These are phyloP conservation scores for Nylanderia fulva DNA, from an alignment of 1,140 invertebrate genomes.

Conservation along the genomic window DNA sequence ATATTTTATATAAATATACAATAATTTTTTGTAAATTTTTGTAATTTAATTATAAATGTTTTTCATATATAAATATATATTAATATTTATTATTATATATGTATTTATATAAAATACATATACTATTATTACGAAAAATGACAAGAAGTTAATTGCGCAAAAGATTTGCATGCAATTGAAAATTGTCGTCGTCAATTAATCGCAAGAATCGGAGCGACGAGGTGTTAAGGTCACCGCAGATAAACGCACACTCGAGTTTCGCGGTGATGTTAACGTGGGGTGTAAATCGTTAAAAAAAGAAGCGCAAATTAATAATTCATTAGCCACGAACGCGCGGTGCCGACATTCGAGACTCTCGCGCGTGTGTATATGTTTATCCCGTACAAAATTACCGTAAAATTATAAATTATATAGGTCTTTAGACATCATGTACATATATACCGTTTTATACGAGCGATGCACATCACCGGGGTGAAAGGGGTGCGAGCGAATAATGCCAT, in stretches of 20 bases:
- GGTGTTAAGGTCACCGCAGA: conserved; percentile 26
- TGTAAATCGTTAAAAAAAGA: conserved; percentile 2
- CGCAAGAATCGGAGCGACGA: background rate
- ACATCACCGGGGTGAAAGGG: conserved; percentile 34
- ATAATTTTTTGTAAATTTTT: too few relatives aligned
- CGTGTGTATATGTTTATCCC: background rate
- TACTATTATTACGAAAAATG: too few relatives aligned
- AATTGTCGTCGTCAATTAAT: background rate
- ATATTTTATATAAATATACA: too few relatives aligned
- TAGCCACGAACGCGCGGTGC: background rate
- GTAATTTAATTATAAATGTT: too few relatives aligned
- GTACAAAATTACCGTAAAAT: conserved; percentile 39
- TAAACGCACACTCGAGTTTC: conserved; percentile 28
- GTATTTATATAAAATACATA: too few relatives aligned
- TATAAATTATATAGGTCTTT: conserved; percentile 65
- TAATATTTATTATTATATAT: too few relatives aligned
- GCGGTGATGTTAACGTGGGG: background rate
- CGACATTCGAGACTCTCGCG: background rate
- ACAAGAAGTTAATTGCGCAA: conserved; percentile 6
- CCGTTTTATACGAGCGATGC: conserved; percentile 26
- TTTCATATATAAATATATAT: too few relatives aligned
- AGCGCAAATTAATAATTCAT: conserved; percentile 52
- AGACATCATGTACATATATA: conserved; percentile 49
- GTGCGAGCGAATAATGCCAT: conserved; percentile 71
- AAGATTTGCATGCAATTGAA: too few relatives aligned